Evolutionary conservation across 2,113 vertebrate species (phyloP), one percentile per base, ranked within the genome.

Genomic region (Leptocoma aspasia): DNA sequence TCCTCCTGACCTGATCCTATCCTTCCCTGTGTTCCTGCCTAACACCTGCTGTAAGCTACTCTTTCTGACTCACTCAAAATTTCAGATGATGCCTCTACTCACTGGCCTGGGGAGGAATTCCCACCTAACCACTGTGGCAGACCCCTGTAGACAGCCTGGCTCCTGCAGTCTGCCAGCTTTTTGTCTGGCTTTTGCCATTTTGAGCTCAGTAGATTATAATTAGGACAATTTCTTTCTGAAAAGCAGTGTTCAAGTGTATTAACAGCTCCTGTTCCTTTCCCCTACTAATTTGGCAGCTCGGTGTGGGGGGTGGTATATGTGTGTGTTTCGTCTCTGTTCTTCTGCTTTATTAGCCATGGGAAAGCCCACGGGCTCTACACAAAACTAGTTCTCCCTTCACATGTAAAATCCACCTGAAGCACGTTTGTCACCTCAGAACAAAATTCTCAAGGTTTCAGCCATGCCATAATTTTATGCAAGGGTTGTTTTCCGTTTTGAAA

Each of bases 241-340:
- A 81, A 87, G 22, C 20, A 14, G 24, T 11, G 7, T 53, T 80
- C 39, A 49, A 23, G 12, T 41, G 22, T 37, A 33, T 79, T 15
- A 61, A 44, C 41, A 79, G 16, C 53, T 94, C 26, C n/a, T 2
- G 2, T 72, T 83, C 10, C 7, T 44, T 90, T 59, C 21, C 22
- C 12, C 41, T 47, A 35, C 37, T 26, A 31, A 52, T 56, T 63
- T 0, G 1, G 53, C 47, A 49, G n/a, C 49, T 64, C 26, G 20
- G 1, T 1, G 7, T 39, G 9, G 3, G 10, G 1, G 0, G 12
- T 4, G 13, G 16, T 5, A 4, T 39, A 3, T 4, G 15, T 10
- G 30, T 31, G 22, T 44, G 13, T 17, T 13, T 53, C 50, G 39
- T 73, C 69, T 42, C 21, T 47, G 47, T 41, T 39, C 35, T 82